Conservation (phyloP, 2,888 invertebrate genomes). For the Polydrusus cervinus region DNA sequence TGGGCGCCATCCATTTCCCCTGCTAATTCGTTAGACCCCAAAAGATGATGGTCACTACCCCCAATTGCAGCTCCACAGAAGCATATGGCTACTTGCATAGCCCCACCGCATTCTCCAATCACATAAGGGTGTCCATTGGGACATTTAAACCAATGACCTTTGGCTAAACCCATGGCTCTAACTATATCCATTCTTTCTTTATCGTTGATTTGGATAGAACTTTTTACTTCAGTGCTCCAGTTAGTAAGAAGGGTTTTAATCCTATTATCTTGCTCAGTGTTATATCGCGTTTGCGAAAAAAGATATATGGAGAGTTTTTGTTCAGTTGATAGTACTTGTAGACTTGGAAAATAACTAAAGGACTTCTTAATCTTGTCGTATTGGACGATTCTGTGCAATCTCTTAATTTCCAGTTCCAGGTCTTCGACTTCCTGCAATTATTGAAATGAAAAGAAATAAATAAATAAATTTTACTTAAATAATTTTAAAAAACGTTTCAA, state of each 20-base stretch:
- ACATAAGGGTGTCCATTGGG: slow-evolving; percentile 80
- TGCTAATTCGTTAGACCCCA: slow-evolving; percentile 71
- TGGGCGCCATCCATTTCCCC: slow-evolving; percentile 74
- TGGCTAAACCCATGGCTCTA: slow-evolving; percentile 73
- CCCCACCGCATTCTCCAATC: slow-evolving; percentile 81
- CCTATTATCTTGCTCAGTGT: slow-evolving; percentile 9
- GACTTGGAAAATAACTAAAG: neutral
- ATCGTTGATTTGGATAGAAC: slow-evolving; percentile 39
- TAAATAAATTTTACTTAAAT: no score
- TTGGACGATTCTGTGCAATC: slow-evolving; percentile 63
- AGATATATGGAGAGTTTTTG: neutral
- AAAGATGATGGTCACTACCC: slow-evolving; percentile 72
- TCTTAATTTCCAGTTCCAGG: slow-evolving; percentile 62
- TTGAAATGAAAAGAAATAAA: no score
- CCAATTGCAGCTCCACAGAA: slow-evolving; percentile 75
- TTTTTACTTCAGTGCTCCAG: slow-evolving; percentile 10
- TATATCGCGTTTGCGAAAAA: slow-evolving; percentile 59
- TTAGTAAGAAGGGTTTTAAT: slow-evolving; percentile 40
- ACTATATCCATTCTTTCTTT: slow-evolving; percentile 71
- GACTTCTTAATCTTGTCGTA: slow-evolving; percentile 54
- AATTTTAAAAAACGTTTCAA: no score
- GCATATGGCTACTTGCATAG: slow-evolving; percentile 74
- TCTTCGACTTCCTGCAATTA: slow-evolving; percentile 62
- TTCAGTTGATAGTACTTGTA: neutral
- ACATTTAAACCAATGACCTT: slow-evolving; percentile 83